Percentiles rank a stretch among this genome's conserved stretches.
These are phyloP conservation scores for Lepeophtheirus nordmannii DNA, from an alignment of 2,888 invertebrate genomes.

Conservation along the genomic window DNA sequence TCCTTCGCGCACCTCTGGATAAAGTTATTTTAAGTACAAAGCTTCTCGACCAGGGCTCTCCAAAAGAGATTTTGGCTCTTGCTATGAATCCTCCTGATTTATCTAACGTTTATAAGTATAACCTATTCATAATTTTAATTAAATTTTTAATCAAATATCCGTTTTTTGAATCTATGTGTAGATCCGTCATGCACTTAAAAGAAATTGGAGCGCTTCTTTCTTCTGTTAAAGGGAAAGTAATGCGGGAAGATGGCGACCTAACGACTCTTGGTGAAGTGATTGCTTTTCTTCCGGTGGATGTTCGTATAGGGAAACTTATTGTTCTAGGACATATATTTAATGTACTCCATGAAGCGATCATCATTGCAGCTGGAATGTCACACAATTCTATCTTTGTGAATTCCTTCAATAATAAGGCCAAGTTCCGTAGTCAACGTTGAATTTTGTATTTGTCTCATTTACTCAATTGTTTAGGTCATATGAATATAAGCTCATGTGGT, in stretches of 20 bases:
- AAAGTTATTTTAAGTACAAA: conserved; percentile 63
- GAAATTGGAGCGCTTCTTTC: conserved; percentile 62
- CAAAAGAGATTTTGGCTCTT: conserved; percentile 61
- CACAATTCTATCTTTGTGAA: conserved; percentile 61
- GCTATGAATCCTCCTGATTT: conserved; percentile 76
- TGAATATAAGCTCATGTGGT: conserved; percentile 60
- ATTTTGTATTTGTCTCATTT: not conserved
- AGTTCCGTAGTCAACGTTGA: not conserved
- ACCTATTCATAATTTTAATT: not conserved
- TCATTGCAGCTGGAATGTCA: conserved; percentile 56
- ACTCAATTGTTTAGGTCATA: conserved; percentile 41
- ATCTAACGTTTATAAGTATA: conserved; percentile 47
- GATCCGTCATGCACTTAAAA: conserved; percentile 15
- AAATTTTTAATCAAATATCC: not conserved
- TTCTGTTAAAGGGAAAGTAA: conserved; percentile 38
- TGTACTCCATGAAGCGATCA: conserved; percentile 61
- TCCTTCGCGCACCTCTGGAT: conserved; percentile 63
- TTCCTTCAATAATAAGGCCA: conserved; percentile 50
- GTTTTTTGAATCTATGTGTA: not conserved
- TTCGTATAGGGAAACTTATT: conserved; percentile 63
- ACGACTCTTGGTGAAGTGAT: conserved; percentile 71
- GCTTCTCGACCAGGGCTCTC: conserved; percentile 58
- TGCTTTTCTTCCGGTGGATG: conserved; percentile 65
- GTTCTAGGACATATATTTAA: conserved; percentile 72
- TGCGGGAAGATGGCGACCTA: conserved; percentile 59